Evolutionary conservation across 1,140 invertebrate species (phyloP).

Genomic region (Vollenhovia emeryi): DNA sequence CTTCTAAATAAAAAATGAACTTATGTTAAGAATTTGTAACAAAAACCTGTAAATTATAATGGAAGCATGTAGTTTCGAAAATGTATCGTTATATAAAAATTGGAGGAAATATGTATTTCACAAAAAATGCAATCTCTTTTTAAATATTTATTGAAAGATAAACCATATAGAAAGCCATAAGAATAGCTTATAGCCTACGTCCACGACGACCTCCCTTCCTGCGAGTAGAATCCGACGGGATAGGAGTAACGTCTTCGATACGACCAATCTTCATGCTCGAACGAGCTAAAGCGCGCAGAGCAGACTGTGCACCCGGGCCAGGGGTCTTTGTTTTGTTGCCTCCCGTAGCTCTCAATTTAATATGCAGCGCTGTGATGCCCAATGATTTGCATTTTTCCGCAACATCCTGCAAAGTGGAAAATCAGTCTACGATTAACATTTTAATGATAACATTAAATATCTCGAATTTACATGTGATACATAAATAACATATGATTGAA

Average conservation of each 20-base stretch:
- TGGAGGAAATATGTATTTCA: neutral
- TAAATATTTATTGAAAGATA: slow-evolving; percentile 76
- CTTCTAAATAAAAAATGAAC: neutral
- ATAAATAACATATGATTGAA: neutral
- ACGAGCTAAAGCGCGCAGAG: slow-evolving; percentile 98
- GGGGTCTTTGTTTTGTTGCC: slow-evolving; percentile 99
- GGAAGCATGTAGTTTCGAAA: neutral
- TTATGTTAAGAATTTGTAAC: too few species aligned
- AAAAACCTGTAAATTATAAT: too few species aligned
- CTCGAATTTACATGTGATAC: neutral
- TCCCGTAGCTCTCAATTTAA: slow-evolving; percentile 98
- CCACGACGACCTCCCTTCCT: slow-evolving; percentile 99
- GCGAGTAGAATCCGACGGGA: slow-evolving; percentile 99
- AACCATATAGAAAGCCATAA: slow-evolving; percentile 68
- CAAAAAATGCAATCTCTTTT: slow-evolving; percentile 54
- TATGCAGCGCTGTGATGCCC: slow-evolving; percentile 99
- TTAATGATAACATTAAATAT: neutral
- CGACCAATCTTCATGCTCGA: slow-evolving; percentile 99
- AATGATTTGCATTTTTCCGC: slow-evolving; percentile 99
- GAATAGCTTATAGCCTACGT: slow-evolving; percentile 95
- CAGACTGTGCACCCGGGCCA: slow-evolving; percentile 99
- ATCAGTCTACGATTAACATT: neutral
- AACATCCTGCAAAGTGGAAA: slow-evolving; percentile 91
- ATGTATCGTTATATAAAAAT: neutral
- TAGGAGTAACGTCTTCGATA: slow-evolving; percentile 99